Conservation (phyloP, 2,113 vertebrate genomes). For the Heteronetta atricapilla region DNA sequence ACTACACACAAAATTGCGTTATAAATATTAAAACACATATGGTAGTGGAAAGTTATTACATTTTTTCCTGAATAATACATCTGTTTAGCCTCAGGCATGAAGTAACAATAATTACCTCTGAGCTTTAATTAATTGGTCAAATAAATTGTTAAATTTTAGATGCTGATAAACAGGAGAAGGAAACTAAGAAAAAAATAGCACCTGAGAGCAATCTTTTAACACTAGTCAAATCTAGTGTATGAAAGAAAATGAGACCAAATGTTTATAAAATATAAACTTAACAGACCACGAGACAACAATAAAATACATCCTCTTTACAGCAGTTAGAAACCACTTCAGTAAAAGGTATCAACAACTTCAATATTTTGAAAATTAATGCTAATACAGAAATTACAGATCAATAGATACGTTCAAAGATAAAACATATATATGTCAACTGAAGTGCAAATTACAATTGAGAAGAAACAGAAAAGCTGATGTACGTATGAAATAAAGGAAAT, state of each 20-base stretch:
- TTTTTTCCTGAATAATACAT: neutral
- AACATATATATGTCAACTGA: neutral
- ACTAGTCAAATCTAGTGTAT: neutral
- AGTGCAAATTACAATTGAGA: neutral
- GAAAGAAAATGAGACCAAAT: conserved; percentile 12
- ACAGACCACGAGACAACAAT: neutral
- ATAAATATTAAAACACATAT: conserved; percentile 37
- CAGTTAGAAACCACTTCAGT: neutral
- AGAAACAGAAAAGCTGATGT: neutral
- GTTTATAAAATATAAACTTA: neutral
- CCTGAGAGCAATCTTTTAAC: neutral
- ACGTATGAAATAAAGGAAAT: neutral
- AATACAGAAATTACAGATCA: neutral
- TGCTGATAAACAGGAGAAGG: neutral
- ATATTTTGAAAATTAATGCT: neutral
- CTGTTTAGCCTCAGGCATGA: neutral
- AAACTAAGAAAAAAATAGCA: neutral
- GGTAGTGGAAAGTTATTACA: neutral
- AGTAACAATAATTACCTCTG: neutral
- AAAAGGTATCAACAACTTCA: neutral
- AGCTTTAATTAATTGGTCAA: conserved; percentile 5
- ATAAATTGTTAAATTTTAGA: neutral
- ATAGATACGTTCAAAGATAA: neutral
- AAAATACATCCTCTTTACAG: neutral
- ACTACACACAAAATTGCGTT: neutral